Base-by-base conservation (phyloP, 2,888 invertebrate genomes). In the Pterostichus madidus region DNA sequence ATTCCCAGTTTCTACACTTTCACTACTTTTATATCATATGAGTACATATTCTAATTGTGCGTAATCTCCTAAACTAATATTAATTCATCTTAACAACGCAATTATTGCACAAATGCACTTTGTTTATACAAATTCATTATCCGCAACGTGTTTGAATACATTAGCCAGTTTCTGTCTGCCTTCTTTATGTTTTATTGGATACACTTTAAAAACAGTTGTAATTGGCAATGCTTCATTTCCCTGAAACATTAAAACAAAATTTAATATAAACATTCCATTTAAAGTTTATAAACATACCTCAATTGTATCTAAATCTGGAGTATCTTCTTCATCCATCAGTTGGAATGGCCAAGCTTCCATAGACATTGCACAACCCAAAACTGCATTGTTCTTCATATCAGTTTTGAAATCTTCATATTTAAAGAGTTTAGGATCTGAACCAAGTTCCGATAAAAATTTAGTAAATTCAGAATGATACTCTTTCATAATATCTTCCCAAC, bases 141-240 rank as follows among this genome's bases (percentile, higher is more conserved):
- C 93, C 0, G 94, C 92, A 52, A 93, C 93, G 87, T 94, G 93
- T 49, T 93, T 92, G 7, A 95, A 91, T 32, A 94, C 91, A 84
- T 93, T 92, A 0, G 94, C 94, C 68, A 95, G 91, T 56, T 94
- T 90, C 53, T 91, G 89, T 24, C 94, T 91, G 6, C 93, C 93
- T 15, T 90, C 91, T 84, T 92, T 90, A 0, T 92, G 91, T 86
- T 93, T 91, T 81, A 95, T 92, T 0, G 93, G 93, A 44, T 90
- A 88, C 0, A 95, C 85, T 83, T 91, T 91, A 95, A 94, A 95
- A 2, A 95, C 90, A 83, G 93, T 93, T 31, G 93, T 93, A 17
- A 95, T 91, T 84, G 93, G 91, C 32, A 91, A 85, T 44, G 90
- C 90, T 49, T 92, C 87, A 4, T 92, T 91, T 8, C 93, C 93